Percentiles rank a stretch among this genome's conserved stretches.
Conservation (phyloP, 2,888 invertebrate species). For the Spisula subtruncata region DNA sequence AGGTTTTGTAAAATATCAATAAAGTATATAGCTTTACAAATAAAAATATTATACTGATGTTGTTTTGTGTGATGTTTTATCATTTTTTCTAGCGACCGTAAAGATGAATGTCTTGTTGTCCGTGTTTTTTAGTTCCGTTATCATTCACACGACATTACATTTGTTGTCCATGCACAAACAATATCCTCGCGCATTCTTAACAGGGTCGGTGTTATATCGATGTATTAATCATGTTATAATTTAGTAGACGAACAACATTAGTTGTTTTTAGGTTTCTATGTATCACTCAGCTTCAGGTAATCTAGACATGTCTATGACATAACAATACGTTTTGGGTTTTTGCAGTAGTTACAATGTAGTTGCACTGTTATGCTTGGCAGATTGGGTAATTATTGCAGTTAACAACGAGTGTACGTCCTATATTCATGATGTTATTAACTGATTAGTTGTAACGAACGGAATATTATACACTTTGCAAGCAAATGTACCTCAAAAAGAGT, state of each 20-base stretch:
- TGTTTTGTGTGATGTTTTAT: background rate
- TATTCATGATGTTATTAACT: background rate
- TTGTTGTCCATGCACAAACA: background rate
- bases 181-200: background rate
- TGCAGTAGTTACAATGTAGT: background rate
- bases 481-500: no score
- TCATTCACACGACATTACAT: background rate
- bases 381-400: background rate
- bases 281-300: background rate
- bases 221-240: background rate
- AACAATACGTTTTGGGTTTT: background rate
- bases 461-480: background rate
- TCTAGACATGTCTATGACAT: constrained; percentile 3
- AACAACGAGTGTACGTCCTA: background rate
- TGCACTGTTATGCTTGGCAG: background rate
- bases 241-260: background rate
- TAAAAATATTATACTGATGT: no score
- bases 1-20: no score
- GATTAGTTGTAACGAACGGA: background rate
- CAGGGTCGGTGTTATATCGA: background rate
- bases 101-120: background rate
- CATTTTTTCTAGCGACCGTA: background rate
- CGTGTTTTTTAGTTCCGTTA: background rate
- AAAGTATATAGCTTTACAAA: no score
- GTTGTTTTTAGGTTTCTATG: background rate